A percentile compares a stretch with the other conserved stretches of the same genome.
phyloP scores from a whole-genome alignment of 2,888 invertebrate species.

The Marasmarcha lunaedactyla region DNA sequence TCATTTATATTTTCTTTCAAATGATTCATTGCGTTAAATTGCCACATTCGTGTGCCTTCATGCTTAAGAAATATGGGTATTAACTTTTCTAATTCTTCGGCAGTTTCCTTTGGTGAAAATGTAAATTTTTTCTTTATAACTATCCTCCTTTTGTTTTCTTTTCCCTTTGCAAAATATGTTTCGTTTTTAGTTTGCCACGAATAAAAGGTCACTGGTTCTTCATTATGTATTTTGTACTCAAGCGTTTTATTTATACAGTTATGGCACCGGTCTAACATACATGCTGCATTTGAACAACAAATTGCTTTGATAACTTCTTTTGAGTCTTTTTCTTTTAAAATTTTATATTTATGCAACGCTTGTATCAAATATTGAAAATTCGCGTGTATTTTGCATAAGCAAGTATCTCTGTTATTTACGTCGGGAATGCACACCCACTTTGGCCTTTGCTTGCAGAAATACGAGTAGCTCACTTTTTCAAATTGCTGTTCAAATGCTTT shows the following conservation, averaged over 20 bases:
- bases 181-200: no score
- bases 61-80: no score
- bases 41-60: no score
- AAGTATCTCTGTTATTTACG: conserved; percentile 9
- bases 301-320: conserved; percentile 4
- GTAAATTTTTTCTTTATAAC: conserved; percentile 4
- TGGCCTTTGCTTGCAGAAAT: conserved; percentile 8
- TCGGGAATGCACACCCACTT: conserved; percentile 10
- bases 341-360: conserved; percentile 4
- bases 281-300: conserved; percentile 6
- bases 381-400: conserved; percentile 9
- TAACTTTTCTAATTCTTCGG: conserved; percentile 4
- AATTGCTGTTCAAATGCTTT: conserved; percentile 3
- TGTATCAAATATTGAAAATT: conserved; percentile 7
- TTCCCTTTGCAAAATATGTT: no score
- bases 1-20: conserved; percentile 6
- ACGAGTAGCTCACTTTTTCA: conserved; percentile 6
- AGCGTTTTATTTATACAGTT: conserved; percentile 8
- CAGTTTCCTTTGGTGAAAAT: conserved; percentile 4
- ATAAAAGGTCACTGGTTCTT: conserved; percentile 6
- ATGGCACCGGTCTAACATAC: conserved; percentile 7
- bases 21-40: no score
- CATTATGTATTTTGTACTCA: conserved; percentile 8
- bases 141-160: conserved; percentile 7
- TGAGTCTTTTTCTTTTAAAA: conserved; percentile 8